Conservation (phyloP, 2,113 vertebrate genomes). For the Crotalus horridus region DNA sequence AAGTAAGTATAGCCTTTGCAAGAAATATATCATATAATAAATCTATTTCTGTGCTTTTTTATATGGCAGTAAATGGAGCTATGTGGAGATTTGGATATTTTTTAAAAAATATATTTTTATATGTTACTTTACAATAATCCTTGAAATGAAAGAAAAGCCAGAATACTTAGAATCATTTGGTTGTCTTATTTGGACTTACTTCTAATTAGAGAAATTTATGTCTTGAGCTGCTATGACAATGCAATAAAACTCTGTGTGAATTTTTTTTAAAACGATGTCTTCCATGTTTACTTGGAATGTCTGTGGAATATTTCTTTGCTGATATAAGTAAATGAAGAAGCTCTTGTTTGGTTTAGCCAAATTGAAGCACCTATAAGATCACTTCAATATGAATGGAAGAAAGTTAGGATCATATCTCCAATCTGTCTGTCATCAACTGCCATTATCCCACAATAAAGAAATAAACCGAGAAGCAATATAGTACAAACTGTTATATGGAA, state of each 20-base stretch:
- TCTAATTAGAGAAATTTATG: neutral
- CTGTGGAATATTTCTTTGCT: neutral
- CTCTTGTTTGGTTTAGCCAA: neutral
- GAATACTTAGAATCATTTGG: neutral
- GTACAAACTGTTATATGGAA: neutral
- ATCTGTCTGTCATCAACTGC: neutral
- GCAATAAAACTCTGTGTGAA: neutral
- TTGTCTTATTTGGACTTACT: neutral
- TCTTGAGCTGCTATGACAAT: neutral
- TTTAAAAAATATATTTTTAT: too few relatives aligned
- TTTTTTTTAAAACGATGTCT: neutral
- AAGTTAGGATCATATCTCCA: neutral
- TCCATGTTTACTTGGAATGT: neutral
- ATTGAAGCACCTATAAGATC: neutral
- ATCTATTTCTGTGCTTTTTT: neutral
- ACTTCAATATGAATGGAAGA: neutral
- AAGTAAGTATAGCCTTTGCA: constrained; percentile 66
- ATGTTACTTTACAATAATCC: neutral
- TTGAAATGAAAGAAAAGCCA: neutral
- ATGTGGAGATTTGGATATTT: neutral
- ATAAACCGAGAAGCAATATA: neutral
- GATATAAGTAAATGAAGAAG: neutral
- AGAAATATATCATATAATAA: neutral
- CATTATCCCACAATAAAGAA: neutral
- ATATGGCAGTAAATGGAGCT: neutral